Base-by-base conservation (phyloP, 2,888 invertebrate species). In the Hartigia nigra region DNA sequence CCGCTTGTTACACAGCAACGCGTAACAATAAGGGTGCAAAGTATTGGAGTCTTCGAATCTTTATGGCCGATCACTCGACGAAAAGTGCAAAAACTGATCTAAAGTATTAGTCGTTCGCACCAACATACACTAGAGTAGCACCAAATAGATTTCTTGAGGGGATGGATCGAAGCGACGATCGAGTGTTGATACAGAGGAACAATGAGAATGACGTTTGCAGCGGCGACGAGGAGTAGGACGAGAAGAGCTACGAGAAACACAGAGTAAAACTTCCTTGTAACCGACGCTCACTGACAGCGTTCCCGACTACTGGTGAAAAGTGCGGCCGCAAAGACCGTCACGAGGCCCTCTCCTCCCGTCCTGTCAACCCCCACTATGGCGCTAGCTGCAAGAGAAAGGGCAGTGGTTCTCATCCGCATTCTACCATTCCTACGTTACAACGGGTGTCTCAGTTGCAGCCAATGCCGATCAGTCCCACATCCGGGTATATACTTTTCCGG, bases 341-440 rank as follows among this genome's bases (percentile, higher is more conserved):
- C 31, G 75, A 81, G 82, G 82, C 85, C 86, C 85, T 83, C 87
- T 80, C 74, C 80, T 72, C 74, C 70, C 76, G 69, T 31, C 4
- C 70, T 69, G 31, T 32, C 77, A 77, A 76, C 78, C 72, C 76
- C 86, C 83, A 84, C 87, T 80, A 82, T 82, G 81, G 74, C 78
- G 23, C 72, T 78, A 80, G 79, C 81, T 83, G 85, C 83, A 86
- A 90, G 90, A 90, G 90, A 90, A 90, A 90, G 90, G 90, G 84
- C 88, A 90, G 90, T 77, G 90, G 87, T 86, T 88, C 90, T 90
- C 90, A 89, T 79, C 55, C 82, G 76, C 78, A 69, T 55, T 55
- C 55, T 55, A 5, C 55, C 23, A 14, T 23, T 23, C 23, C 55
- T 55, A 55, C 55, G 23, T 9, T 55, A 55, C 55, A 55, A 55